These are phyloP conservation scores for Oryzaephilus surinamensis DNA, from an alignment of 1,140 invertebrate genomes.

Conservation along the genomic window DNA sequence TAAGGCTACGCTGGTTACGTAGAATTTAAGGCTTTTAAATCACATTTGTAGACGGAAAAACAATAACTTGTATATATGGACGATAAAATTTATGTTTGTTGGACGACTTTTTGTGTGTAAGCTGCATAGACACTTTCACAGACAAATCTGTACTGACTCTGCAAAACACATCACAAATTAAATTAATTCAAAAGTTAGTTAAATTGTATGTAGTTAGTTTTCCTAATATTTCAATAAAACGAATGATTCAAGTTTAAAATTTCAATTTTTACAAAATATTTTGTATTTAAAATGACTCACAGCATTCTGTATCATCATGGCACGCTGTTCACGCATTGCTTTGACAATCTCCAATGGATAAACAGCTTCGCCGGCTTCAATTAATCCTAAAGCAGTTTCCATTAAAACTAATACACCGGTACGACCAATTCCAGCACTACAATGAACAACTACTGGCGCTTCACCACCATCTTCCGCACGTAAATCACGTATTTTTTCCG, in stretches of 20 bases:
- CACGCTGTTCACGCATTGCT: conserved; percentile 89
- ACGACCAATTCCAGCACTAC: conserved; percentile 91
- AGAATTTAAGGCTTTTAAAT: conserved; percentile 5
- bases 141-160: conserved; percentile 97
- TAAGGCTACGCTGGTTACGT: conserved; percentile 3
- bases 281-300: conserved; percentile 50
- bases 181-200: not conserved
- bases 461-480: conserved; percentile 34
- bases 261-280: too few relatives aligned
- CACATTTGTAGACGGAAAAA: conserved; percentile 3
- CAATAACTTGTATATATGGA: not conserved
- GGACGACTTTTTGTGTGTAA: conserved; percentile 43
- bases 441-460: conserved; percentile 88
- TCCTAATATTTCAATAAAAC: too few relatives aligned
- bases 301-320: conserved; percentile 98
- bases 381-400: conserved; percentile 92
- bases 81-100: conserved; percentile 1
- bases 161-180: conserved; percentile 33
- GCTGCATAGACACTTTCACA: conserved; percentile 92
- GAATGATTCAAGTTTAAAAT: too few relatives aligned
- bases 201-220: too few relatives aligned
- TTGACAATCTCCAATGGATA: conserved; percentile 92
- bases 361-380: conserved; percentile 88
- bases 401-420: conserved; percentile 96
- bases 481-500: conserved; percentile 60